Base-by-base conservation (phyloP, 2,113 vertebrate species). In the Chlorodrepanis virens region DNA sequence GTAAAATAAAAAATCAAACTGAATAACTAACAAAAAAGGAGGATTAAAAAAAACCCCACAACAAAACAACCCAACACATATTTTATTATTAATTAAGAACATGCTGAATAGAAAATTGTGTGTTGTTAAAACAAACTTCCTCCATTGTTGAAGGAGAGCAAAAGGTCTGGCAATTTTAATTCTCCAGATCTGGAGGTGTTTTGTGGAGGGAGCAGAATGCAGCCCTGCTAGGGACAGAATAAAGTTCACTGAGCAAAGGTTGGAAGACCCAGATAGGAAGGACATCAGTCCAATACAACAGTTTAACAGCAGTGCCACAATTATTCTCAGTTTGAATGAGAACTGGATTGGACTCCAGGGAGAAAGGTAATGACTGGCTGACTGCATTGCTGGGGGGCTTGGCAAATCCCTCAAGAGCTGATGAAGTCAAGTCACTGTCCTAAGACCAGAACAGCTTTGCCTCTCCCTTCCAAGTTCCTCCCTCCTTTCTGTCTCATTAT, bases 1-100 rank as follows among this genome's bases (percentile, higher is more conserved):
- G 93, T 95, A 91, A 96, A 94, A 95, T 95, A 95, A 93, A 96
- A 95, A 94, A 96, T 91, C 54, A 21, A 94, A 96, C 92, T 1
- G 52, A 94, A 95, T 95, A 94, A 91, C 92, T 96, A 95, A 93
- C 76, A 88, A 93, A 80, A 94, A 80, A 71, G 44, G 56, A 60
- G 37, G 33, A 63, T 90, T 21, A 65, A 89, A 80, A 39, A 47
- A 45, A 42, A 10, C 2, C 22, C 8, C 67, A 39, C 53, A 89
- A 74, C 63, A 67, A 81, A 93, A 53, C 59, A 87, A 96, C 69
- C 76, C 35, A 35, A 90, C 65, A 78, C 29, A 89, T 83, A 83
- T 95, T 94, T 96, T 93, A 88, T 63, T 95, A 93, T 94, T 95
- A 96, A 94, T 91, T 96, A 94, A 94, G 74, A 71, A 44, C 4